Percentiles rank a stretch among this genome's conserved stretches.
Conservation (phyloP, 2,888 invertebrate genomes). For the Lottia gigantea region DNA sequence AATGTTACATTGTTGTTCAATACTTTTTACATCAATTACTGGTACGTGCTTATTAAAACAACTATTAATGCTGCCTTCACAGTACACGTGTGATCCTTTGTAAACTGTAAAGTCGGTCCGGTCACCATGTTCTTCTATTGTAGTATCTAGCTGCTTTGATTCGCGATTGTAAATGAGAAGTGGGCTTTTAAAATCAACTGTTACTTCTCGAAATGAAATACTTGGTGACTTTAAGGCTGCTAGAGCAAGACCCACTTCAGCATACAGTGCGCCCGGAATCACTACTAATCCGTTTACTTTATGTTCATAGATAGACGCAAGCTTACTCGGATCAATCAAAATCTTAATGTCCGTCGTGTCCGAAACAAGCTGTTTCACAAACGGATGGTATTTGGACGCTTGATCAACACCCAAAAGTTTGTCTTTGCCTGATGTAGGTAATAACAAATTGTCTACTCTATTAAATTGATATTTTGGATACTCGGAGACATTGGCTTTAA, state of each 20-base stretch:
- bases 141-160: background rate
- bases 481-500: conserved; percentile 20
- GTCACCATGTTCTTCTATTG: background rate
- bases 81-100: background rate
- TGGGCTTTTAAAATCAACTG: background rate
- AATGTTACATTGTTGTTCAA: background rate
- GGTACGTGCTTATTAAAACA: background rate
- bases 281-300: conserved; percentile 26
- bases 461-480: conserved; percentile 39
- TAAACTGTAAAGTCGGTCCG: background rate
- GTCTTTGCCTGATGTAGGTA: conserved; percentile 26
- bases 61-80: background rate
- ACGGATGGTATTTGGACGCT: conserved; percentile 17
- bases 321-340: conserved; percentile 23
- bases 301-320: conserved; percentile 42
- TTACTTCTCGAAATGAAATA: background rate
- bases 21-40: background rate
- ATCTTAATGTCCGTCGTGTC: conserved; percentile 19
- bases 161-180: background rate
- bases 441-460: conserved; percentile 25
- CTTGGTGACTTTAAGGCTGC: conserved; percentile 11
- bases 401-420: conserved; percentile 23
- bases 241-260: conserved; percentile 35
- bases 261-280: conserved; percentile 40
- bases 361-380: conserved; percentile 14